A percentile compares a stretch with the other conserved stretches of the same genome.
These are phyloP conservation scores for Malthinus seriepunctatus DNA, from an alignment of 2,888 invertebrate genomes.

Conservation along the genomic window DNA sequence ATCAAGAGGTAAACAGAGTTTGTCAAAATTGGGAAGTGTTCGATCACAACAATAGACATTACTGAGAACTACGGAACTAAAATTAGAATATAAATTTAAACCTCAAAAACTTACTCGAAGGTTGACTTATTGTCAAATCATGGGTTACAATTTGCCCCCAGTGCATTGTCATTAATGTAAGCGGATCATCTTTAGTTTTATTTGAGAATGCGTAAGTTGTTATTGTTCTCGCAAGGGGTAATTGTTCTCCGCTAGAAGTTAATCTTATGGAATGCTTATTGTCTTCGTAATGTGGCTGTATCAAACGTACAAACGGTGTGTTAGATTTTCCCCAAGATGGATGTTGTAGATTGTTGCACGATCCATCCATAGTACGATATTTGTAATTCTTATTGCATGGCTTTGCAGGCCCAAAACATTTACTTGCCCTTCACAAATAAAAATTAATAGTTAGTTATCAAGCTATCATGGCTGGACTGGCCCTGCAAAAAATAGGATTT, in stretches of 20 bases:
- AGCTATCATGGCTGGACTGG: background rate
- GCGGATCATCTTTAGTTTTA: conserved; percentile 56
- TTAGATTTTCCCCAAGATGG: conserved; percentile 69
- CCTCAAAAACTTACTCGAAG: background rate
- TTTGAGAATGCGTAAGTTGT: conserved; percentile 63
- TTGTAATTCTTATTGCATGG: conserved; percentile 35
- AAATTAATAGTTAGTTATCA: background rate
- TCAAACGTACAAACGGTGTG: conserved; percentile 61
- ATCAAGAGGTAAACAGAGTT: conserved; percentile 2
- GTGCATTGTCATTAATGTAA: conserved; percentile 68
- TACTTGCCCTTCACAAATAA: background rate
- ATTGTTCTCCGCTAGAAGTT: conserved; percentile 55
- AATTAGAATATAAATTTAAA: background rate
- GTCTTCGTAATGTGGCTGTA: conserved; percentile 64
- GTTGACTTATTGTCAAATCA: conserved; percentile 57
- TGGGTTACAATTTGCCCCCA: conserved; percentile 75
- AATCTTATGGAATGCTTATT: conserved; percentile 57
- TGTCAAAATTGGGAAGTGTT: background rate
- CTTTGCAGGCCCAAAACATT: background rate
- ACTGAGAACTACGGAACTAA: background rate
- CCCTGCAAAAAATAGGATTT: background rate
- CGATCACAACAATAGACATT: conserved; percentile 6
- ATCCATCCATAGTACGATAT: conserved; percentile 72
- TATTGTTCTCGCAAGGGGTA: conserved; percentile 65
- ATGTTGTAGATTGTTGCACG: conserved; percentile 73